Conservation (phyloP, 2,113 vertebrate species). For the Crotalus helleri region DNA sequence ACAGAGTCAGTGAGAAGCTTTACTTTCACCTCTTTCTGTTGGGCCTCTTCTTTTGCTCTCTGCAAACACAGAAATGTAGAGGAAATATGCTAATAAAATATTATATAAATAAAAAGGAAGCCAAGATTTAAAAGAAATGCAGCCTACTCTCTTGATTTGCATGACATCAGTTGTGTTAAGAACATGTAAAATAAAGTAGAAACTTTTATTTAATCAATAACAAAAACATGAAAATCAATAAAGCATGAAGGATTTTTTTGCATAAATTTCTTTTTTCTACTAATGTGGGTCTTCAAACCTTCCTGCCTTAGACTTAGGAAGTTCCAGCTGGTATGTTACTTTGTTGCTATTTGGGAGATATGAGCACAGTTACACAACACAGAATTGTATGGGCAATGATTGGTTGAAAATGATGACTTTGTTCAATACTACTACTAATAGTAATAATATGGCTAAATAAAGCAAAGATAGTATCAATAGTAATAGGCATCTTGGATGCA, state of each 20-base stretch:
- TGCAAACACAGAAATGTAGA: slow-evolving; percentile 49
- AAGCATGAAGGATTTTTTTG: neutral
- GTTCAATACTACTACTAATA: too few relatives aligned
- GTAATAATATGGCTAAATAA: too few relatives aligned
- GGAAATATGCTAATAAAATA: neutral
- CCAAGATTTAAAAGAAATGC: neutral
- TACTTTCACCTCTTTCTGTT: slow-evolving; percentile 94
- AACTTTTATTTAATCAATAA: neutral
- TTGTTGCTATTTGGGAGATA: neutral
- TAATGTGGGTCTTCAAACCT: neutral
- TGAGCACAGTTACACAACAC: neutral
- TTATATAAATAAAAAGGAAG: slow-evolving; percentile 13
- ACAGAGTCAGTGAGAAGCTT: slow-evolving; percentile 91
- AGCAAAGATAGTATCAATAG: too few relatives aligned
- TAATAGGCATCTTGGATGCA: too few relatives aligned
- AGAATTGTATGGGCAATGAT: neutral
- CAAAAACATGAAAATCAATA: neutral
- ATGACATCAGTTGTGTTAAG: neutral
- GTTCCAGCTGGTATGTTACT: neutral
- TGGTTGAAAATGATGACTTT: neutral
- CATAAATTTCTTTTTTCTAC: neutral
- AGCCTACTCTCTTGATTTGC: neutral
- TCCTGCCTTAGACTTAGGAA: neutral
- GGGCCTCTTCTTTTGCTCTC: slow-evolving; percentile 93
- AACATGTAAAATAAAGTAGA: neutral